Conservation (phyloP, 1,140 invertebrate species). For the Drosophila carrolli region DNA sequence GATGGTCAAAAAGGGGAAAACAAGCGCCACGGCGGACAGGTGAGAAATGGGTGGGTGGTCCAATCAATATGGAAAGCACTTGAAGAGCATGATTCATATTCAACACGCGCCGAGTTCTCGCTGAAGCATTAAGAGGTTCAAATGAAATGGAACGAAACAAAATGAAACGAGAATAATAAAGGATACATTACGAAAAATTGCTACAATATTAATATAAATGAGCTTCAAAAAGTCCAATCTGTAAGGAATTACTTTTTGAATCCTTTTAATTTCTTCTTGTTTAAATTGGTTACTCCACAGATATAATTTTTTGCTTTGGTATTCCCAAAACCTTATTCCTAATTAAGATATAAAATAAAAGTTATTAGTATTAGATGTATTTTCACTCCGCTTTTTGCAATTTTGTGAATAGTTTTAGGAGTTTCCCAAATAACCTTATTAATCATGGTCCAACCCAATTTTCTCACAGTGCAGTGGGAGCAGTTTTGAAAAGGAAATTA, state of each 20-base stretch:
- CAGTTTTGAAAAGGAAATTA: constrained; percentile 63
- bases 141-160: constrained; percentile 66
- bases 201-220: background rate
- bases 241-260: background rate
- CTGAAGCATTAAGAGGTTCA: constrained; percentile 55
- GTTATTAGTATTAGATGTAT: too few relatives aligned
- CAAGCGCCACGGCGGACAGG: constrained; percentile 20
- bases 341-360: too few relatives aligned
- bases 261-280: background rate
- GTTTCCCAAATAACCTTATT: too few relatives aligned
- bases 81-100: constrained; percentile 67
- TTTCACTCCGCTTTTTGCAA: too few relatives aligned
- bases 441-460: background rate
- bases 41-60: constrained; percentile 27
- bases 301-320: too few relatives aligned
- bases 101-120: constrained; percentile 52
- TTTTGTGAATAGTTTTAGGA: too few relatives aligned
- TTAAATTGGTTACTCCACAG: too few relatives aligned
- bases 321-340: too few relatives aligned
- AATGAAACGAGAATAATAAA: constrained; percentile 42
- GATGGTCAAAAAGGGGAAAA: constrained; percentile 12
- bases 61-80: constrained; percentile 72
- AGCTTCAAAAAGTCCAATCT: background rate
- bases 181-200: background rate
- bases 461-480: constrained; percentile 4